Percentiles rank a stretch among this genome's conserved stretches.
Evolutionary conservation across 2,888 invertebrate species (phyloP).

Genomic region (Spicauda simplicius): DNA sequence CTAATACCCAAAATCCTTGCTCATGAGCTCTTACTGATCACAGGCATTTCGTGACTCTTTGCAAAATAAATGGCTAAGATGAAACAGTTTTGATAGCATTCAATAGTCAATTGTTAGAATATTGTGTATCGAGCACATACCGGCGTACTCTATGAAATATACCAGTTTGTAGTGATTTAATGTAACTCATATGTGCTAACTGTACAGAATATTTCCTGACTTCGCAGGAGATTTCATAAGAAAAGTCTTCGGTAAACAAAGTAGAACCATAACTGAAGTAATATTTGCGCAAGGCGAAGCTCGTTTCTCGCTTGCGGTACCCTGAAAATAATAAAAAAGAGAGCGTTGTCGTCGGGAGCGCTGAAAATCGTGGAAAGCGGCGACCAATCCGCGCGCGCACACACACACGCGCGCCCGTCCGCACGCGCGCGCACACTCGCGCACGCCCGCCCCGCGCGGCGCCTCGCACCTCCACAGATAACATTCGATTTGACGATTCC

Average conservation of each 20-base stretch:
- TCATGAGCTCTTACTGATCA: no score
- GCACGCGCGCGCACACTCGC: conserved; percentile 39
- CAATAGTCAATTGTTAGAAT: background rate
- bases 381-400: conserved; percentile 45
- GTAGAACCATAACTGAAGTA: background rate
- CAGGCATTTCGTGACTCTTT: no score
- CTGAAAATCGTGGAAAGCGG: conserved; percentile 47
- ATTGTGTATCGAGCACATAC: background rate
- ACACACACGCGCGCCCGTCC: conserved; percentile 44
- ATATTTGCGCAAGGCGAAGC: conserved; percentile 6
- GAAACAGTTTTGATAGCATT: no score
- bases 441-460: conserved; percentile 42
- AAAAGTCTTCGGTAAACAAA: background rate
- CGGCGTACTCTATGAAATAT: background rate
- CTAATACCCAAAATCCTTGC: no score
- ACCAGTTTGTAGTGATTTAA: background rate
- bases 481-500: conserved; percentile 47
- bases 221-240: background rate
- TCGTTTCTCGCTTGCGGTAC: conserved; percentile 19
- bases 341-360: conserved; percentile 30
- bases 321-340: conserved; percentile 38
- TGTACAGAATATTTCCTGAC: background rate
- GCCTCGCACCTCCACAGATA: conserved; percentile 44
- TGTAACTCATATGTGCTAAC: background rate
- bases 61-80: no score